Evolutionary conservation across 2,113 vertebrate species (phyloP), one percentile per base, ranked within the genome.

Genomic region (Maccullochella peelii): DNA sequence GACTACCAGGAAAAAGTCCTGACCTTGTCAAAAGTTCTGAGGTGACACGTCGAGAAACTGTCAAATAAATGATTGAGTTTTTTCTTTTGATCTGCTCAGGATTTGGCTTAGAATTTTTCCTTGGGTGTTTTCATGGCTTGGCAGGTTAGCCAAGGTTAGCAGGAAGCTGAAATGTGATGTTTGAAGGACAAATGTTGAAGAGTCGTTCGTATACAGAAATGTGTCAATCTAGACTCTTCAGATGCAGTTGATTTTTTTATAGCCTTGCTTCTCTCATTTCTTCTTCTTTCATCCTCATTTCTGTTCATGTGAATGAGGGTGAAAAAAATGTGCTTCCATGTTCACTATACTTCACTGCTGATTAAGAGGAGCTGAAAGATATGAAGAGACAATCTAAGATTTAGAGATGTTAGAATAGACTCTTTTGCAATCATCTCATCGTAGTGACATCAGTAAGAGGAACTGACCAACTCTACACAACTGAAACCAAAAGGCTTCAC

Each of bases 331-430:
- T 50, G 25, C 11, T 73, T 61, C 73, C 14, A 66, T 73, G 20
- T 62, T 72, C 30, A 57, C 42, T 58, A 0, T 54, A 75, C 10
- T 47, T 61, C 1, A 2, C 11, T 76, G 33, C 63, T 76, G 65
- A 81, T 77, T 73, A 58, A 71, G 47, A 82, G 27, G 42, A 55
- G 49, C 21, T 54, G 4, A 73, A 44, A 55, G 30, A 74, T 73
- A 25, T 54, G 12, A 70, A 52, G 30, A 30, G 27, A 68, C 1
- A 18, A 54, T 52, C 11, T 79, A 33, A 68, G 54, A 58, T 0
- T 81, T 42, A 77, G 72, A 72, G 62, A 18, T 54, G 58, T 74
- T 38, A 71, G 15, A 36, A 65, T 38, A 21, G 57, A 63, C 21
- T 44, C 30, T 70, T 58, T 59, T 4, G 1, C 11, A 73, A 8